Percentiles rank a stretch among this genome's conserved stretches.
phyloP scores from a whole-genome alignment of 2,888 invertebrate species.

The Danaus chrysippus region DNA sequence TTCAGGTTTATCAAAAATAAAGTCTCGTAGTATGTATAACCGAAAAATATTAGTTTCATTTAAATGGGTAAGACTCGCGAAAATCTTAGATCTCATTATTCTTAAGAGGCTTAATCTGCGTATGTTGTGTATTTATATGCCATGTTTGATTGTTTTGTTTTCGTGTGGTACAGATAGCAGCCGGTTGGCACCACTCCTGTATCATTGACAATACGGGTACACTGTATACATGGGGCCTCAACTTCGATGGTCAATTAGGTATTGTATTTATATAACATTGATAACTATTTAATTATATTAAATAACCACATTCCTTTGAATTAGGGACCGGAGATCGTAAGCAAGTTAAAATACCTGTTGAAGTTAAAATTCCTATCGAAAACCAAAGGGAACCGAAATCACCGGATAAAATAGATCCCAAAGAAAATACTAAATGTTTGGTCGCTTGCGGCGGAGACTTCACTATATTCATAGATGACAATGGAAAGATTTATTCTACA shows the following conservation, averaged over 20 bases:
- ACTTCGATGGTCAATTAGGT: conserved; percentile 94
- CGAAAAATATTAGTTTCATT: too few relatives aligned
- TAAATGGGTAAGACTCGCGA: too few relatives aligned
- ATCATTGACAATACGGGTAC: conserved; percentile 84
- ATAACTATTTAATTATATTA: neutral
- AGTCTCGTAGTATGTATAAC: too few relatives aligned
- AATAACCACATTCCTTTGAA: neutral
- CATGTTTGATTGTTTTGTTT: neutral
- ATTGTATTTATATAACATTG: conserved; percentile 25
- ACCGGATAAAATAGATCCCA: conserved; percentile 46
- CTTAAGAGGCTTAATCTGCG: too few relatives aligned
- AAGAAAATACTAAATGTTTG: conserved; percentile 49
- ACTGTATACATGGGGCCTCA: conserved; percentile 92
- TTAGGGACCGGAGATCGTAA: conserved; percentile 81
- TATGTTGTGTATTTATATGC: too few relatives aligned
- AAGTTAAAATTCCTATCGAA: conserved; percentile 55
- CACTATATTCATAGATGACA: conserved; percentile 83
- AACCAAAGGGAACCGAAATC: conserved; percentile 38
- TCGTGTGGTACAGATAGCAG: conserved; percentile 70
- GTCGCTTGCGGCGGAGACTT: conserved; percentile 88
- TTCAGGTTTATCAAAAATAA: too few relatives aligned
- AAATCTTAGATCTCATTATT: too few relatives aligned
- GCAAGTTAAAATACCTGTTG: conserved; percentile 77
- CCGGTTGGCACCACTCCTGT: conserved; percentile 91
- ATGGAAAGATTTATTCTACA: conserved; percentile 85